These are phyloP conservation scores for Penaeus vannamei DNA, from an alignment of 1,140 invertebrate species.

Conservation along the genomic window DNA sequence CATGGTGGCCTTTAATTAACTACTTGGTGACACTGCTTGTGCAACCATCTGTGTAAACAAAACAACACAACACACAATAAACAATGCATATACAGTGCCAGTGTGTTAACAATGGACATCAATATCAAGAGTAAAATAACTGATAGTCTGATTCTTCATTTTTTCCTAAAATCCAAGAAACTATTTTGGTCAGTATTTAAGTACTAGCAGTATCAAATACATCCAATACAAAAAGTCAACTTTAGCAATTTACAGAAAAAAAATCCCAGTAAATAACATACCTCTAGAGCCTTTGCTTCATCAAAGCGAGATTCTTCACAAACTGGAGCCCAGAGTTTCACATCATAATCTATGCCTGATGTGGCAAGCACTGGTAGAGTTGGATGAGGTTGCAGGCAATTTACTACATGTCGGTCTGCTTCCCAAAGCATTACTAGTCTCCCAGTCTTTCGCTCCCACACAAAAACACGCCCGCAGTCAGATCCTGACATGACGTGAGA, in stretches of 20 bases:
- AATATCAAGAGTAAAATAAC: too few species aligned
- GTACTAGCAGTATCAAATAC: too few species aligned
- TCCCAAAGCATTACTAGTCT: constrained; percentile 84
- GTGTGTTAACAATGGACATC: too few species aligned
- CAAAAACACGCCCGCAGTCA: constrained; percentile 86
- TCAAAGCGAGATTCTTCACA: constrained; percentile 78
- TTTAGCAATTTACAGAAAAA: background rate
- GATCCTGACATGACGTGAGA: constrained; percentile 88
- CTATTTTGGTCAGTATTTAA: too few species aligned
- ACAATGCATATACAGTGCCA: too few species aligned
- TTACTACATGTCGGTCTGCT: constrained; percentile 89
- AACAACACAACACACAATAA: too few species aligned
- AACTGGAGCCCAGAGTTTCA: constrained; percentile 88
- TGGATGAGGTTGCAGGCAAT: constrained; percentile 89
- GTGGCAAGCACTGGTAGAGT: constrained; percentile 85
- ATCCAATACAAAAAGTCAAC: background rate
- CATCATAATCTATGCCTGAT: constrained; percentile 91
- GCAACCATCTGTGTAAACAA: too few species aligned
- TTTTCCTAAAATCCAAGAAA: too few species aligned
- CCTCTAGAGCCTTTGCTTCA: constrained; percentile 79
- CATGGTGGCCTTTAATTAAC: too few species aligned
- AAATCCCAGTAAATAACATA: constrained; percentile 71
- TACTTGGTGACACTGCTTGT: too few species aligned
- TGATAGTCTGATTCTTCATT: too few species aligned
- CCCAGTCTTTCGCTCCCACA: constrained; percentile 73